phyloP scores from a whole-genome alignment of 2,113 vertebrate genomes.

The Prinia subflava region DNA sequence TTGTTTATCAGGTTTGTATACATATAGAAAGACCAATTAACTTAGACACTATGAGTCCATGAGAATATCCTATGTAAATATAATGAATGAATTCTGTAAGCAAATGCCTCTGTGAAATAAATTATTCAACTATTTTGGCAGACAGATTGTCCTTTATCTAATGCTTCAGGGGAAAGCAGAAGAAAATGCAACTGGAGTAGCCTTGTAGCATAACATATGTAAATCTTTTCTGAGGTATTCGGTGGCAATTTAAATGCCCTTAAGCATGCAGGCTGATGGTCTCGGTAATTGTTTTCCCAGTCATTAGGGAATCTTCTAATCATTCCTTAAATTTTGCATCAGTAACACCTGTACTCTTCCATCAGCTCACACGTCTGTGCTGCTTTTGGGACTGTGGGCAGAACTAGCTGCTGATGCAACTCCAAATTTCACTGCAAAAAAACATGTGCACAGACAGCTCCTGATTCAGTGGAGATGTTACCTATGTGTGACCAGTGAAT shows the following conservation, averaged over 20 bases:
- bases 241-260: conserved; percentile 17
- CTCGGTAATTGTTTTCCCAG: neutral
- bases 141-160: conserved; percentile 12
- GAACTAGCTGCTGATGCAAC: neutral
- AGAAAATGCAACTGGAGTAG: neutral
- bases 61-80: neutral
- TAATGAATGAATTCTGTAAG: neutral
- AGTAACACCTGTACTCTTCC: conserved; percentile 19
- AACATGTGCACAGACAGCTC: neutral
- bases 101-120: neutral
- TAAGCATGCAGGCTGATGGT: neutral
- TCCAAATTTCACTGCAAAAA: neutral
- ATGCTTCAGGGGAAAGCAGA: conserved; percentile 10
- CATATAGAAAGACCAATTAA: neutral
- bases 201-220: neutral
- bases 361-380: neutral
- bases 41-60: neutral
- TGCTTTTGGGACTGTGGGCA: neutral
- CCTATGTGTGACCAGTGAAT: neutral
- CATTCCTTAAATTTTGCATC: conserved; percentile 52
- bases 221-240: conserved; percentile 24
- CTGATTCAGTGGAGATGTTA: neutral
- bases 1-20: neutral
- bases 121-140: neutral
- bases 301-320: conserved; percentile 30